Conservation (phyloP, 2,113 vertebrate genomes). For the Ictidomys tridecemlineatus region DNA sequence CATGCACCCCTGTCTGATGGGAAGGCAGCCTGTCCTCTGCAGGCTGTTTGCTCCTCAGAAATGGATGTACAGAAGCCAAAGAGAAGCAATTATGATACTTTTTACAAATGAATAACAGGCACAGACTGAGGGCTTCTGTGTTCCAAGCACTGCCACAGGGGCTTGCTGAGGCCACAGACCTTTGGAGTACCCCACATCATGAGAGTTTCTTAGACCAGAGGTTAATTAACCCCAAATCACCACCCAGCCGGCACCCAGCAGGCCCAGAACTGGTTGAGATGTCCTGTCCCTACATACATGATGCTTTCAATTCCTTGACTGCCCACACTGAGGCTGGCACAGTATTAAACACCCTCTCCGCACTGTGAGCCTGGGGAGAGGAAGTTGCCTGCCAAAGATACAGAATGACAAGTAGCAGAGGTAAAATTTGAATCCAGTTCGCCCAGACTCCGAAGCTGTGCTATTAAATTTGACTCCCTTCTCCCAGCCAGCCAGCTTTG, state of each 20-base stretch:
- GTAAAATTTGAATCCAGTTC: not conserved
- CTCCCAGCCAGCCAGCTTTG: accelerated
- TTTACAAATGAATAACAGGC: not conserved
- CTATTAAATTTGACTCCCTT: not conserved
- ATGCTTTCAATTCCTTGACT: not conserved
- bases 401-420: not conserved
- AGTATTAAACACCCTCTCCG: accelerated
- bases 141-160: not conserved
- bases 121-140: not conserved
- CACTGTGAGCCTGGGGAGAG: not conserved
- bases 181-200: accelerated
- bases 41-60: not conserved
- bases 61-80: not conserved
- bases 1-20: not conserved
- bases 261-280: not conserved
- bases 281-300: not conserved
- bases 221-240: not conserved
- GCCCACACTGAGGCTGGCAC: not conserved
- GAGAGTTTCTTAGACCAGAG: not conserved
- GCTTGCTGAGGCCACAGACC: not conserved
- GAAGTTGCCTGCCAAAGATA: not conserved
- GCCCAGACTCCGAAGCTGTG: not conserved
- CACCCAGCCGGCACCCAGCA: not conserved
- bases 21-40: not conserved
- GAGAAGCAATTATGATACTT: not conserved